Base-by-base conservation (phyloP, 2,797 vertebrate genomes). In the Scyliorhinus canicula region DNA sequence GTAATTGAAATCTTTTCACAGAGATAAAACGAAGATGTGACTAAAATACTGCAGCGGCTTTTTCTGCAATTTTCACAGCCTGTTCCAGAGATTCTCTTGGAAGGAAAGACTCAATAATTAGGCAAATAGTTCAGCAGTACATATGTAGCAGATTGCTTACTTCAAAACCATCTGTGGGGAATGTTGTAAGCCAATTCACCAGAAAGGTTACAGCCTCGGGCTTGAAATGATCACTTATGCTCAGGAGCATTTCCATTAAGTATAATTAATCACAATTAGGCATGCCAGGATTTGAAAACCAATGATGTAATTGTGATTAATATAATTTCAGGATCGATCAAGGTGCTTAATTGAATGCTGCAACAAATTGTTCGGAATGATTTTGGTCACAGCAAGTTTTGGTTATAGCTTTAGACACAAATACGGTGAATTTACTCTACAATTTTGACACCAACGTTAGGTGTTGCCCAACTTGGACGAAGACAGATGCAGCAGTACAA, bases 391-490 rank as follows among this genome's bases (percentile, higher is more conserved):
- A 26, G 21, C 24, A 47, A 44, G 0, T 47, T 82, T 82, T 47
- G 47, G 44, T 21, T 47, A 44, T 44, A 28, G n/a, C 6, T 91
- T 91, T 65, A 65, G n/a, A 60, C 35, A 86, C 28, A 90, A 40
- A 21, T 40, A 63, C 35, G 2, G 47, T 26, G 63, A 91, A 40
- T 26, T 91, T 65, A 91, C 63, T 65, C 63, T 9, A 8, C 44
- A 82, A 47, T 9, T 65, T 91, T 2, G 3, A 3, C n/a, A 24
- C 57, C 28, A 3, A 44, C 44, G 57, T 21, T 91, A 0, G 21
- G 4, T 40, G 24, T 26, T 91, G 24, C 21, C 40, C 0, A 95
- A 98, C 97, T 98, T 97, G 96, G 96, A 95, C 95, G 95, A 97
- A 96, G 97, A 97, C 57, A 95, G 95, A 91, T 95, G 93, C 74